Percentiles rank a stretch among this genome's conserved stretches.
These are phyloP conservation scores for Asarcornis scutulata DNA, from an alignment of 2,113 vertebrate genomes.

Conservation along the genomic window DNA sequence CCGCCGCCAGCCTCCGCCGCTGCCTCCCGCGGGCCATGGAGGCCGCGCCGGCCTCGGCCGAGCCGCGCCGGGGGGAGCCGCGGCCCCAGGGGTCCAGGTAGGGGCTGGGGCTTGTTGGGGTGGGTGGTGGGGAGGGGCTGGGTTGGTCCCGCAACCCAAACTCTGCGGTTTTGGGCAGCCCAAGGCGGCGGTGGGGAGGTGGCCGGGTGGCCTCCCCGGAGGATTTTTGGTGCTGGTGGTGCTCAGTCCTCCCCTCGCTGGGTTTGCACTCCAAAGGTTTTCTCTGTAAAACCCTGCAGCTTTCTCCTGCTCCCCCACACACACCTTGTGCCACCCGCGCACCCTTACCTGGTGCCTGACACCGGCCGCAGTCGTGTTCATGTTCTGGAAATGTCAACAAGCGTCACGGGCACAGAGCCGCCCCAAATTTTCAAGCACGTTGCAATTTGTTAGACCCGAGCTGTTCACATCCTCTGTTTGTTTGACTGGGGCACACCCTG, in stretches of 20 bases:
- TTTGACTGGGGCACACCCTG: not conserved
- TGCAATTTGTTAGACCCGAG: not conserved
- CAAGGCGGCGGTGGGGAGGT: accelerated
- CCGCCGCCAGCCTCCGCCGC: not conserved
- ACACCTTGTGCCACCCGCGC: not conserved
- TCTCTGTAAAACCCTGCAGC: not conserved
- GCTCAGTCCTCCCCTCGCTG: accelerated
- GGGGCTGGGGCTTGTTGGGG: not conserved
- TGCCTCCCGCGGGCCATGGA: constrained; percentile 11
- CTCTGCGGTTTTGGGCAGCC: not conserved
- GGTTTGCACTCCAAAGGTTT: not conserved
- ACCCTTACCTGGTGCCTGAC: not conserved
- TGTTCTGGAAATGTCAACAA: constrained; percentile 3
- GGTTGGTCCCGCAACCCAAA: no score
- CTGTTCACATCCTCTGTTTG: not conserved
- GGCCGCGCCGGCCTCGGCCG: not conserved
- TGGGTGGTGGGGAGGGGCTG: not conserved
- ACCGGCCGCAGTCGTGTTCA: not conserved
- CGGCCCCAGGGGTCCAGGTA: constrained; percentile 33
- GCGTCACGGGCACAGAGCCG: not conserved
- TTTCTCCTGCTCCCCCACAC: not conserved
- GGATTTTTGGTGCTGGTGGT: not conserved
- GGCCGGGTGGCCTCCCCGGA: not conserved
- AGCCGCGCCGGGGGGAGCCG: not conserved
- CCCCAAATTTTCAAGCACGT: not conserved